Evolutionary conservation across 2,113 vertebrate species (phyloP), one percentile per base, ranked within the genome.

Genomic region (Gulo gulo): DNA sequence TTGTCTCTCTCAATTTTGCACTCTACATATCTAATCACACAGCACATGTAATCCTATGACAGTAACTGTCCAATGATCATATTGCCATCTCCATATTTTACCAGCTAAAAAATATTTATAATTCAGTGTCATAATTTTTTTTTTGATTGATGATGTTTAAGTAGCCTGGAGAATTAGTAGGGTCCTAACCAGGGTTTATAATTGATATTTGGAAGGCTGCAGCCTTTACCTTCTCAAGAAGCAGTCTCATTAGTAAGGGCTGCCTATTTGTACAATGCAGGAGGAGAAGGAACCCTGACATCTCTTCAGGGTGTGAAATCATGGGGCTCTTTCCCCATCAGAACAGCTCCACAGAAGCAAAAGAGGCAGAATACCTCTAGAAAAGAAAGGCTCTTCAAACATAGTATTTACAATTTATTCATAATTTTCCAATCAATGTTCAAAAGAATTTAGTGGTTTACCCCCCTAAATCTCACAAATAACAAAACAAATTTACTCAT

Each of bases 111-210:
- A 71, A 18, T 81, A 50, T 96, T 98, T 95, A 93, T 59, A 95
- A 97, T 97, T 98, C 80, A 96, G 15, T 14, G 18, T 84, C 97
- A 94, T 1, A 1, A 89, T 97, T 65, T 97, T 90, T 90, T n/a
- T 97, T 98, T 98, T 97, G 93, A 91, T 10, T 83, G 47, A 81
- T 95, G 88, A 84, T 95, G 83, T 95, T 97, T 95, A 91, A 97
- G 84, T 82, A 97, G 94, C 79, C 65, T 57, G 84, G 86, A 97
- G 97, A 98, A 97, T 94, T 94, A 98, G 98, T 97, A 67, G 63
- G 14, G 39, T 83, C 80, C 88, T 97, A 98, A 96, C 79, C 10
- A 61, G 16, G 82, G 47, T 3, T 0, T 95, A 7, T 88, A 96
- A 97, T 13, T 93, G 81, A 69, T 92, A 81, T 18, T 90, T 95